Evolutionary conservation across 2,888 invertebrate genomes (phyloP).

Genomic region (Linnaemya tessellans): DNA sequence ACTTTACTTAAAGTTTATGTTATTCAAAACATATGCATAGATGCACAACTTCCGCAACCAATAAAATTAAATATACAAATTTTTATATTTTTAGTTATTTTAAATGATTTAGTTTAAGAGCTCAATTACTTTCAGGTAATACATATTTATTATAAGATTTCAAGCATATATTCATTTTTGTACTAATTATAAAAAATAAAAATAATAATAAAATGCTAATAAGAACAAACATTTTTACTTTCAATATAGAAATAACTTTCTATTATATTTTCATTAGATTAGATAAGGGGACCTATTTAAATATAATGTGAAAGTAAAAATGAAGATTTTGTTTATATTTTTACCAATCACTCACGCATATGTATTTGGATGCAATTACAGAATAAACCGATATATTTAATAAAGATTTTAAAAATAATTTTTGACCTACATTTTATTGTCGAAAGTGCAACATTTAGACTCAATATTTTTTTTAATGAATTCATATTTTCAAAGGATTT

Average conservation of each 20-base stretch:
- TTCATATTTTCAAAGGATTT: too few relatives aligned
- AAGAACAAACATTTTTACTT: constrained; percentile 6
- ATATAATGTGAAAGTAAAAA: not conserved
- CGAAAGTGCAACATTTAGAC: too few relatives aligned
- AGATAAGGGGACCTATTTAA: not conserved
- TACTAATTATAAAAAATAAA: constrained; percentile 43
- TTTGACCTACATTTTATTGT: too few relatives aligned
- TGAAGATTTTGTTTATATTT: too few relatives aligned
- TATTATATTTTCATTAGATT: not conserved
- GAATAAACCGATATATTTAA: too few relatives aligned
- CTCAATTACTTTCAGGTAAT: constrained; percentile 5
- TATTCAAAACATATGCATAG: not conserved
- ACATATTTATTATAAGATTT: constrained; percentile 28
- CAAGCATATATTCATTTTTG: constrained; percentile 57
- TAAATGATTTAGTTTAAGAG: not conserved
- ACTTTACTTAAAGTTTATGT: not conserved
- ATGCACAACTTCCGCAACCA: too few relatives aligned
- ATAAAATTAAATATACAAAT: not conserved
- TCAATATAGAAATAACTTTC: not conserved
- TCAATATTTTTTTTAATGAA: too few relatives aligned
- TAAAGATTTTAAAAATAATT: too few relatives aligned
- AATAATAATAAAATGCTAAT: constrained; percentile 32
- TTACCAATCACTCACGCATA: too few relatives aligned
- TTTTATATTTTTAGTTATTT: not conserved
- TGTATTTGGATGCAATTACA: too few relatives aligned